Conservation (phyloP, 2,888 invertebrate genomes). For the Pseudanteris insignis region DNA sequence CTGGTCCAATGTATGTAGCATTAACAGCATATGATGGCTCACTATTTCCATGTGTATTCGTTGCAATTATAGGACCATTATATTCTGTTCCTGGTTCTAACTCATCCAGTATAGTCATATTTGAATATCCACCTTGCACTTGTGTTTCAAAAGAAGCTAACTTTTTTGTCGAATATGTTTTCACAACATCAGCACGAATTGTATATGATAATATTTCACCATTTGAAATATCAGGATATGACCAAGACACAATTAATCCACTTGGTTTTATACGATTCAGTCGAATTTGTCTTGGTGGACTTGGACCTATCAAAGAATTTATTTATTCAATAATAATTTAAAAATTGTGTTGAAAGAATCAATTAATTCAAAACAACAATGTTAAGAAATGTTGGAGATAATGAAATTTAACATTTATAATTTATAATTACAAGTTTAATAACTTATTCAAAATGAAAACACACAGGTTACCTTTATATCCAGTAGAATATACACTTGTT, state of each 20-base stretch:
- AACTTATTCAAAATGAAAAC: too few species aligned
- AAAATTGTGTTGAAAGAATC: too few species aligned
- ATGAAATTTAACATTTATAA: too few species aligned
- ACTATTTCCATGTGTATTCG: constrained; percentile 72
- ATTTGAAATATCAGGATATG: constrained; percentile 66
- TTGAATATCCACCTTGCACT: constrained; percentile 59
- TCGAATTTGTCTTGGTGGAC: constrained; percentile 74
- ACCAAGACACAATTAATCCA: constrained; percentile 64
- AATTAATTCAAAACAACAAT: too few species aligned
- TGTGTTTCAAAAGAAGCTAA: constrained; percentile 56
- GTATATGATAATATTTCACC: constrained; percentile 67
- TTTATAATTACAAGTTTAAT: too few species aligned
- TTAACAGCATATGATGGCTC: constrained; percentile 69
- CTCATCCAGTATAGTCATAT: constrained; percentile 60
- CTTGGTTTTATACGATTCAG: constrained; percentile 69
- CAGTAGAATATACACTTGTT: constrained; percentile 77
- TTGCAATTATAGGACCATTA: constrained; percentile 77
- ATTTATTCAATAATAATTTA: too few species aligned
- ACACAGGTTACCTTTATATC: constrained; percentile 66
- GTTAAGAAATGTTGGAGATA: too few species aligned
- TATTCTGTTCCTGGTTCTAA: constrained; percentile 81
- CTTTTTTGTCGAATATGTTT: constrained; percentile 55
- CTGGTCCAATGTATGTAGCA: constrained; percentile 80
- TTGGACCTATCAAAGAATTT: constrained; percentile 71
- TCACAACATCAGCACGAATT: constrained; percentile 59